Base-by-base conservation (phyloP, 2,113 vertebrate species). In the Gymnogyps californianus region DNA sequence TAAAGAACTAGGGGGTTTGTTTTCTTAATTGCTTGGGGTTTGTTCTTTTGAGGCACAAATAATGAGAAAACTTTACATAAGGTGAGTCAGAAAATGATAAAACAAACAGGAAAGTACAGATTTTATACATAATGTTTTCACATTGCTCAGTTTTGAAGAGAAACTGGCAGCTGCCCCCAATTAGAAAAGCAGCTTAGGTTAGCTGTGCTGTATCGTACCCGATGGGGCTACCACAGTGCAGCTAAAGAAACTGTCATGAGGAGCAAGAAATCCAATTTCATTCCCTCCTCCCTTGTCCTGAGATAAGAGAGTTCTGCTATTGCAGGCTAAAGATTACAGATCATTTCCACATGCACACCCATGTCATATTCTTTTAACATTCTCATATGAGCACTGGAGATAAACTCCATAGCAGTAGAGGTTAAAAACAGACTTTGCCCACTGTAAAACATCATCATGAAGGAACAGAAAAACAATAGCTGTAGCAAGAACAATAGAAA, bases 191-290 rank as follows among this genome's bases (percentile, higher is more conserved):
- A 82, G 84, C 46, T 97, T 93, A 95, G 42, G 62, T 84, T 93
- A 75, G 79, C 61, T 93, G 72, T 88, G 67, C 61, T 87, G 34
- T 22, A 32, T 71, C 3, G 0, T 80, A 88, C 74, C 91, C 7
- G 0, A 55, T 74, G 67, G 94, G 91, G 46, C 67, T 95, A 77
- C 87, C 40, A 62, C 70, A 93, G 70, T 22, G 44, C 66, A 83
- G 87, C 84, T 91, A 91, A 31, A 95, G 80, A 83, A 95, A 89
- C 70, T 62, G 81, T 70, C 87, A 93, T 0, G 6, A 87, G 80
- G 5, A 89, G 51, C 52, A 93, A 90, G 74, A 94, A 97, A 96
- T 93, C 72, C 89, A 97, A 96, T 95, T 96, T 92, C 86, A 95
- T 96, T 89, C 71, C 32, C 75, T 83, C 65, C 85, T 86, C 75